Conservation (phyloP, 1,140 invertebrate species). For the Vanessa atalanta region DNA sequence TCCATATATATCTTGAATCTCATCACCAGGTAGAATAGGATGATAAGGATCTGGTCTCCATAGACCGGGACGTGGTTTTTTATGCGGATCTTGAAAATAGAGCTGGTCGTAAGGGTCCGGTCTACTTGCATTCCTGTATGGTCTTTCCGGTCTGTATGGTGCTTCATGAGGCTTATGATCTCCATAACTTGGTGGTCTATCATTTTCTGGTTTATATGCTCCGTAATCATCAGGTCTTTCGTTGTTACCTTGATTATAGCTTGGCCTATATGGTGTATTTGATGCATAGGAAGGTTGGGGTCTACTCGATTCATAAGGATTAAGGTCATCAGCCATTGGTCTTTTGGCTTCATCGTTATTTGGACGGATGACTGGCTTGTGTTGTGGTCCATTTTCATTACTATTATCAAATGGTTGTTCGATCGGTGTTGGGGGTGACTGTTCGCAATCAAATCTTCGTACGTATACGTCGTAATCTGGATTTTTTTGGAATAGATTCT, state of each 20-base stretch:
- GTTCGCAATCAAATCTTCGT: constrained; percentile 63
- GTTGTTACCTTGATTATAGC: constrained; percentile 41
- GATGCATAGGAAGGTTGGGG: constrained; percentile 40
- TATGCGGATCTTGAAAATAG: constrained; percentile 52
- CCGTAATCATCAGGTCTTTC: constrained; percentile 67
- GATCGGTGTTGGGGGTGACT: constrained; percentile 62
- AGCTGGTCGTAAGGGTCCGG: constrained; percentile 58
- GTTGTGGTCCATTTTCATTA: constrained; percentile 44
- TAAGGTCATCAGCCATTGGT: constrained; percentile 54
- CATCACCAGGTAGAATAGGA: constrained; percentile 47
- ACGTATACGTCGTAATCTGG: constrained; percentile 73
- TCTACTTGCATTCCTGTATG: constrained; percentile 45
- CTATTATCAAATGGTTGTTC: constrained; percentile 52
- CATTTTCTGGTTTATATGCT: constrained; percentile 55
- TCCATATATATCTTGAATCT: constrained; percentile 53
- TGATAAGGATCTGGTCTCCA: constrained; percentile 58
- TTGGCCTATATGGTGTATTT: constrained; percentile 46
- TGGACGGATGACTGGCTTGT: constrained; percentile 60
- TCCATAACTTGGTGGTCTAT: constrained; percentile 65
- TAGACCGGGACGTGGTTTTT: constrained; percentile 41
- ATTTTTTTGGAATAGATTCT: constrained; percentile 55
- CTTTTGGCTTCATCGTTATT: constrained; percentile 57
- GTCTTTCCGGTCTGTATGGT: constrained; percentile 55
- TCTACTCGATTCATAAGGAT: constrained; percentile 48
- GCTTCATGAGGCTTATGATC: constrained; percentile 62